Conservation (phyloP, 2,888 invertebrate genomes). For the Cryptosula pallasiana region DNA sequence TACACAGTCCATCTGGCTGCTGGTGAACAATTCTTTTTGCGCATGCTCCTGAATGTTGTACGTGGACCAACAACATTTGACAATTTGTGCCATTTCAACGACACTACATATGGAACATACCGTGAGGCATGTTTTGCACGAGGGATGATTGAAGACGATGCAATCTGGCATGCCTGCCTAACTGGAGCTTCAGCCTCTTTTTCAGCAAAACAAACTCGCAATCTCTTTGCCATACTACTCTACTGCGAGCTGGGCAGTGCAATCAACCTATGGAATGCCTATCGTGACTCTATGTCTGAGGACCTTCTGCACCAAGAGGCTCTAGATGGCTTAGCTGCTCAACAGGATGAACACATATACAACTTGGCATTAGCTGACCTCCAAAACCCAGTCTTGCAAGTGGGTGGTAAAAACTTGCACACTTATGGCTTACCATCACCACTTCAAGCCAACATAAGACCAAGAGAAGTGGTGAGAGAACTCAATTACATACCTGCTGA, state of each 20-base stretch:
- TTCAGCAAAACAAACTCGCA: background rate
- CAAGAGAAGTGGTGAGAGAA: background rate
- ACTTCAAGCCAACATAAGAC: background rate
- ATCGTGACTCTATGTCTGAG: background rate
- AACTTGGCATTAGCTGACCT: background rate
- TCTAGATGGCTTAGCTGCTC: background rate
- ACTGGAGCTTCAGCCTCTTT: background rate
- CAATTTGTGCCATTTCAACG: background rate
- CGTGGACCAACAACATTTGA: background rate
- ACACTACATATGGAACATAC: background rate
- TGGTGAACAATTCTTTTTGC: background rate
- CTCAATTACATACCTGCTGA: conserved; percentile 2
- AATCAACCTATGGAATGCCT: background rate
- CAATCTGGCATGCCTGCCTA: background rate
- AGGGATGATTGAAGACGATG: background rate
- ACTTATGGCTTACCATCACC: background rate
- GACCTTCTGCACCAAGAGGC: background rate
- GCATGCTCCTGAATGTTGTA: background rate
- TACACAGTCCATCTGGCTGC: background rate
- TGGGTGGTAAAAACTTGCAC: background rate
- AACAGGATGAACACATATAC: background rate
- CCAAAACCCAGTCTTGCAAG: background rate
- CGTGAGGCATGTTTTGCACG: background rate
- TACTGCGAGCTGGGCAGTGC: background rate
- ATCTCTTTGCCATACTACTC: background rate